Evolutionary conservation across 2,113 vertebrate genomes (phyloP).

Genomic region (Aphelocoma coerulescens): DNA sequence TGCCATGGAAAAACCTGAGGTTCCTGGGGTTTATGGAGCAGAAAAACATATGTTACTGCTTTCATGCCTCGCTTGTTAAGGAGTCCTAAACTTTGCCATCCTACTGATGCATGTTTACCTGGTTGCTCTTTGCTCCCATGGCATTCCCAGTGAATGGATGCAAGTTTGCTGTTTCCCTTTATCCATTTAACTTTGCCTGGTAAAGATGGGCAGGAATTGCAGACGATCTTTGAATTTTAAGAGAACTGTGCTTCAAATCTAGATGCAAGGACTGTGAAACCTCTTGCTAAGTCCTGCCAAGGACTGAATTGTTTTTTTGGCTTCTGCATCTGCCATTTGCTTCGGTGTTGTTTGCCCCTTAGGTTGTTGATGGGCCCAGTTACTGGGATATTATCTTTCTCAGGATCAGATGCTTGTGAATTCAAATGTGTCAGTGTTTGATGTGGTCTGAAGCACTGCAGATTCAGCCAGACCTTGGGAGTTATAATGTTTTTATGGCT

Average conservation of each 20-base stretch:
- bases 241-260: background rate
- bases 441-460: background rate
- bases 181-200: background rate
- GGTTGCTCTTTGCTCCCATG: background rate
- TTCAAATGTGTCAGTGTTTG: background rate
- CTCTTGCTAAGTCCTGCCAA: background rate
- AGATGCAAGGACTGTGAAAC: background rate
- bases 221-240: background rate
- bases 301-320: background rate
- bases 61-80: background rate
- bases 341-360: background rate
- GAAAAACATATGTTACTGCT: background rate
- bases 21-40: background rate
- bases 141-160: background rate
- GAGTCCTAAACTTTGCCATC: background rate
- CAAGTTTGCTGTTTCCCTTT: background rate
- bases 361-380: background rate
- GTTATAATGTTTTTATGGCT: background rate
- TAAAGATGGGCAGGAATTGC: background rate
- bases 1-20: background rate
- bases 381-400: background rate
- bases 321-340: background rate
- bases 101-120: background rate
- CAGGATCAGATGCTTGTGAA: background rate
- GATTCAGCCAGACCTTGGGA: background rate